phyloP scores from a whole-genome alignment of 2,888 invertebrate species.

The Morpho helenor region DNA sequence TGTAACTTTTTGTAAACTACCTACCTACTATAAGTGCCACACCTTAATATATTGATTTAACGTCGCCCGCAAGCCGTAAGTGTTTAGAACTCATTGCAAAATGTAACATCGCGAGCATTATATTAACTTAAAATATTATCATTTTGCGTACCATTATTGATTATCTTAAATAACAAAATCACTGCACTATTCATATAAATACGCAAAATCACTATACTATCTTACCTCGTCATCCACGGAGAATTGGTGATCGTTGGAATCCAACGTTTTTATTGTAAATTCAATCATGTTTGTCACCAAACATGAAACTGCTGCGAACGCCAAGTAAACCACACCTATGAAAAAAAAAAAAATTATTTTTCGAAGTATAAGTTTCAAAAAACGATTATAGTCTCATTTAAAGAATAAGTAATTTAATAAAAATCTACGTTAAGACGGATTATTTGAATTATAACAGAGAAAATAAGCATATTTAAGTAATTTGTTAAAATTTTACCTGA shows the following conservation, averaged over 20 bases:
- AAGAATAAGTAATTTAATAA: not conserved
- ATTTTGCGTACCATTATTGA: not conserved
- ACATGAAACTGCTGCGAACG: slow-evolving; percentile 7
- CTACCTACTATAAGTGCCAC: no score
- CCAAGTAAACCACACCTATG: slow-evolving; percentile 12
- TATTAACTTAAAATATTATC: no score
- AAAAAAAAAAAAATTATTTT: slow-evolving; percentile 10
- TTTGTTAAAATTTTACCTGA: not conserved
- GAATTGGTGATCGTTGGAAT: slow-evolving; percentile 91
- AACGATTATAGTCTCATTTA: not conserved
- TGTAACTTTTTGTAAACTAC: no score
- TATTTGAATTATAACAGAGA: not conserved
- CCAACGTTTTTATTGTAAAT: slow-evolving; percentile 93
- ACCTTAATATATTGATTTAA: not conserved
- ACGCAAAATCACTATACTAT: slow-evolving; percentile 28
- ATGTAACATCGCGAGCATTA: not conserved
- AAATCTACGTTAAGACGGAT: not conserved
- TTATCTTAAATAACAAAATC: not conserved
- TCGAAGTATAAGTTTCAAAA: not conserved
- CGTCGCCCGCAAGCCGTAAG: not conserved
- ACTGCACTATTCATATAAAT: not conserved
- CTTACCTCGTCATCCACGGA: slow-evolving; percentile 91
- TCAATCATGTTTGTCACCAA: slow-evolving; percentile 81
- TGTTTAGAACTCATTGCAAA: not conserved
- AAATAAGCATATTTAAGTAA: not conserved